Evolutionary conservation across 1,140 invertebrate species (phyloP), one percentile per base, ranked within the genome.

Genomic region (Bombus affinis): DNA sequence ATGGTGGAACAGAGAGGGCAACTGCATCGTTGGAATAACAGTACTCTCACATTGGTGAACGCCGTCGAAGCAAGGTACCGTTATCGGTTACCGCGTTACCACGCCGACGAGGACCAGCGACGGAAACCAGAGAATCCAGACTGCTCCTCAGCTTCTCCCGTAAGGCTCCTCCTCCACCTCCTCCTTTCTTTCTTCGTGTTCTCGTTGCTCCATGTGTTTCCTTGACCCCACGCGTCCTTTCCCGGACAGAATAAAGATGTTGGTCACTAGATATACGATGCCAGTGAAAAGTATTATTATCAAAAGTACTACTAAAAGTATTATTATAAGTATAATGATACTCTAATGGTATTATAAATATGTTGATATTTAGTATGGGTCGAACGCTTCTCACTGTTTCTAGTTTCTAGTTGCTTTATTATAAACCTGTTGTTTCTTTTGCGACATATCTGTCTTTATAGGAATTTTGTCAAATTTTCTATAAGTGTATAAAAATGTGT

Each of bases 21-120:
- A 81, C 90, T 91, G 87, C 87, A 90, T 91, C 92, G 93, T 91
- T 92, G 92, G 88, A 92, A 93, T 94, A 94, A 94, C 93, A 93
- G 93, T 94, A 94, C 93, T 92, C 92, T 93, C 83, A 89, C 91
- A 91, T 92, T 91, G 91, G 92, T 90, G 92, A 93, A 85, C 89
- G 89, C 90, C 88, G 92, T 91, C 90, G 90, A 91, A 88, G 88
- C 79, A 44, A 71, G 89, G 88, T 94, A 93, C 93, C 93, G 93
- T 94, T 94, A 94, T 89, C 92, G 89, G 91, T 92, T 92, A 92
- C 85, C 89, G 87, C 85, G 84, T 89, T 87, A 89, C 88, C 76
- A 75, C 81, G 57, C 53, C 74, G 62, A 70, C 53, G 79, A 81
- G 88, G 86, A 79, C 82, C 86, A 44, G 66, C 86, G 75, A 73